These are phyloP conservation scores for Pangasianodon hypophthalmus DNA, from an alignment of 2,113 vertebrate genomes.

Conservation along the genomic window DNA sequence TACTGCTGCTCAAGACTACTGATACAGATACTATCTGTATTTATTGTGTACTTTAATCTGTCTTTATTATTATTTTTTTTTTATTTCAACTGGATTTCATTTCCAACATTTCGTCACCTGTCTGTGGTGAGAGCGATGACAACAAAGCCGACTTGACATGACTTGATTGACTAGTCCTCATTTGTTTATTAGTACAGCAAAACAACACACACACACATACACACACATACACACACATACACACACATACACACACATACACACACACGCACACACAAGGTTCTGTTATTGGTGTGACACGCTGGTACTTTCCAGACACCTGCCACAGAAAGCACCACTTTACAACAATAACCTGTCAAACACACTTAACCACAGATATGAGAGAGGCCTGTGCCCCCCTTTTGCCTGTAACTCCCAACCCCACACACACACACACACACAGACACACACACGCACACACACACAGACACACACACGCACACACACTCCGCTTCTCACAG, in stretches of 20 bases:
- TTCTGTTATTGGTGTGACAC: conserved; percentile 51
- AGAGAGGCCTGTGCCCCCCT: conserved; percentile 5
- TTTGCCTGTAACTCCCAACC: conserved; percentile 13
- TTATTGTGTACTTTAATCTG: not conserved
- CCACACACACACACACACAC: not conserved
- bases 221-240: not conserved
- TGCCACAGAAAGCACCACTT: conserved; percentile 33
- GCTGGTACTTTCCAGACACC: conserved; percentile 59
- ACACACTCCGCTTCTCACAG: not conserved
- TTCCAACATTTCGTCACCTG: not conserved
- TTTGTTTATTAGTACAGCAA: conserved; percentile 47
- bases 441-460: not conserved
- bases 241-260: conserved; percentile 8
- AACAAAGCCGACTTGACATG: conserved; percentile 10
- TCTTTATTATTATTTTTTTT: not conserved
- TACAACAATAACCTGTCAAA: conserved; percentile 39
- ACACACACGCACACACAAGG: conserved; percentile 5
- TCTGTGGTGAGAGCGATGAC: not conserved
- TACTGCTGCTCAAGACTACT: not conserved
- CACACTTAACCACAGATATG: conserved; percentile 19
- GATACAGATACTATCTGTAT: not conserved
- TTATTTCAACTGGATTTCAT: not conserved
- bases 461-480: not conserved
- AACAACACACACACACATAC: not conserved
- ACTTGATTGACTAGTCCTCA: conserved; percentile 32